Evolutionary conservation across 2,113 vertebrate species (phyloP), one percentile per base, ranked within the genome.

Genomic region (Aviceda subcristata): DNA sequence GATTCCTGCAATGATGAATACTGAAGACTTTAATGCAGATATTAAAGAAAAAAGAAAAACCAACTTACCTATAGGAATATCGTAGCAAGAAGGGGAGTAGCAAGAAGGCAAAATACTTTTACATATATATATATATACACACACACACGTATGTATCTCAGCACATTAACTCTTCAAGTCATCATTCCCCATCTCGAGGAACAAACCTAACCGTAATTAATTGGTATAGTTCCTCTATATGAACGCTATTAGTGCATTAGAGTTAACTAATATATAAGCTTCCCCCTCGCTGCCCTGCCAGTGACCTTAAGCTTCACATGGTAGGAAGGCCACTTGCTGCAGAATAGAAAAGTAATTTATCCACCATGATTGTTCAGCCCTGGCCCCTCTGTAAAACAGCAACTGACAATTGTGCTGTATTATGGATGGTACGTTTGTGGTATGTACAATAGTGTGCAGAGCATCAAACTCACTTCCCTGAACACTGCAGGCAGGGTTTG

Each of bases 261-360:
- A 94, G 93, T 72, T 93, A 96, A 97, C 95, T 96, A 98, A 96
- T 95, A 90, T 88, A 94, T 87, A 92, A 96, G 77, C 84, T 90
- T 94, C 86, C 81, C 88, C 69, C 76, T 68, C 7, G 0, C 69
- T 97, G 97, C 97, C 98, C 92, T 96, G 96, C 92, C 92, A 88
- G 85, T 97, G 97, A 97, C 98, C 97, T 97, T 94, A 90, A 84
- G 92, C 86, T 95, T 86, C 95, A 90, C 77, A 82, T 86, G 94
- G 93, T 94, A 97, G 74, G 92, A 95, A 97, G 97, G 94, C 97
- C 96, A 97, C 96, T 90, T 93, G 88, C 91, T 90, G 88, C 46
- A 97, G 97, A 97, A 96, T 77, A 74, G 86, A 87, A 92, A 94
- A 96, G 92, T 96, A 90, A 97, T 98, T 98, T 97, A 97, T 97